These are phyloP conservation scores for Turdus rufiventris DNA, from an alignment of 2,113 vertebrate genomes.

Conservation along the genomic window DNA sequence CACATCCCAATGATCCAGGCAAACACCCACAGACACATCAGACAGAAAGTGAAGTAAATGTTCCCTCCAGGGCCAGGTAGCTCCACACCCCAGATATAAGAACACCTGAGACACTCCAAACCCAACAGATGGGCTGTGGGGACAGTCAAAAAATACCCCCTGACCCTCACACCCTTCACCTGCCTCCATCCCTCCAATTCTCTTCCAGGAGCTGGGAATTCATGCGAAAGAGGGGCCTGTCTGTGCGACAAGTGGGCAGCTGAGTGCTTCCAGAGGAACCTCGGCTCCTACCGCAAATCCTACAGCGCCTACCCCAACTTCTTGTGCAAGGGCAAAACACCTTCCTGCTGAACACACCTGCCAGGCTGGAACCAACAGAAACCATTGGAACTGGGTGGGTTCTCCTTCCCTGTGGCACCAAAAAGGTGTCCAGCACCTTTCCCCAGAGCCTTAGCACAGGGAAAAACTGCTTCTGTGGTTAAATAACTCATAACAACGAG, in stretches of 20 bases:
- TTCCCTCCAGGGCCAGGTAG: background rate
- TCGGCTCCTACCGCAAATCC: background rate
- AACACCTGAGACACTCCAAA: background rate
- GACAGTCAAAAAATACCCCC: rapidly evolving
- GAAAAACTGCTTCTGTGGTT: rapidly evolving
- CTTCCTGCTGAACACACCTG: background rate
- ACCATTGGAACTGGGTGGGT: rapidly evolving
- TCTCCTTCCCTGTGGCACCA: rapidly evolving
- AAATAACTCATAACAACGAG: background rate
- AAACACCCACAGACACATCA: background rate
- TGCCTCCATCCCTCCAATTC: background rate
- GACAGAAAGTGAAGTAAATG: rapidly evolving
- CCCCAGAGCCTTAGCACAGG: rapidly evolving
- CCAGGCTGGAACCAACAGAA: background rate
- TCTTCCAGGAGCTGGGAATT: rapidly evolving
- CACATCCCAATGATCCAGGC: background rate
- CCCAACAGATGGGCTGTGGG: rapidly evolving
- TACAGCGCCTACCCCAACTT: background rate
- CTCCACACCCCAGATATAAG: background rate
- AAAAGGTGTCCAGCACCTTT: rapidly evolving
- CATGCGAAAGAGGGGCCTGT: background rate
- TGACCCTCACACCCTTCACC: rapidly evolving
- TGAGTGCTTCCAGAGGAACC: slow-evolving; percentile 30
- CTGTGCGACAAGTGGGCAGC: slow-evolving; percentile 7
- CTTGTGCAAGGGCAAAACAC: slow-evolving; percentile 9